Base-by-base conservation (phyloP, 2,888 invertebrate genomes). In the Apoda limacodes region DNA sequence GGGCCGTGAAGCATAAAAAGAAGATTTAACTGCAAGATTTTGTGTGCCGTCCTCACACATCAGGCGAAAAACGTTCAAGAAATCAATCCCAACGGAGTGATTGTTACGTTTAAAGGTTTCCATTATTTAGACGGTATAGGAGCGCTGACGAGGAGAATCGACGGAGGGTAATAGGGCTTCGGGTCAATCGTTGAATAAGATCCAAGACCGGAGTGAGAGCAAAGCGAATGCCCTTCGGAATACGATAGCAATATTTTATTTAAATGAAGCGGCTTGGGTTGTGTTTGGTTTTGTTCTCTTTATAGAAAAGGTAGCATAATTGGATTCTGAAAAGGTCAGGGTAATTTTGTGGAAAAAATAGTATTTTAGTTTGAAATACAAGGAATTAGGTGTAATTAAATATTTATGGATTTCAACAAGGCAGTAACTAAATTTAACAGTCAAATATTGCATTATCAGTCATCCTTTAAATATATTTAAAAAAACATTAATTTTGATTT, bases 81-180 rank as follows among this genome's bases (percentile, higher is more conserved):
- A 71, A 72, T 68, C 69, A 70, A 74, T 72, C 64, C 62, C 55
- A 44, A 48, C 53, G 58, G 57, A 56, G 50, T 53, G 55, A 63
- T 61, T 52, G 61, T 56, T 57, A 47, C 56, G 56, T 60, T 67
- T 60, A 64, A 67, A 64, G 68, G 64, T 67, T 67, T 65, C 63
- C 60, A 66, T 70, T 72, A 72, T 70, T 70, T 66, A 70, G 57
- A 49, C 50, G 46, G 55, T 52, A 57, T 55, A 48, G 58, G 50
- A 52, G 55, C 45, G 40, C 44, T 51, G 47, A 17, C 42, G 36
- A 42, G 45, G 35, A 45, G 48, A 50, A 48, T n/a, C n/a, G 50
- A 45, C 50, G 48, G 47, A 42, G 31, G 52, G 36, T 33, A 36
- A 30, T 27, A 52, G 59, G 60, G 57, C 56, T 52, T 38, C 47